Evolutionary conservation across 1,140 invertebrate genomes (phyloP), one percentile per base, ranked within the genome.

Genomic region (Cecropterus lyciades): DNA sequence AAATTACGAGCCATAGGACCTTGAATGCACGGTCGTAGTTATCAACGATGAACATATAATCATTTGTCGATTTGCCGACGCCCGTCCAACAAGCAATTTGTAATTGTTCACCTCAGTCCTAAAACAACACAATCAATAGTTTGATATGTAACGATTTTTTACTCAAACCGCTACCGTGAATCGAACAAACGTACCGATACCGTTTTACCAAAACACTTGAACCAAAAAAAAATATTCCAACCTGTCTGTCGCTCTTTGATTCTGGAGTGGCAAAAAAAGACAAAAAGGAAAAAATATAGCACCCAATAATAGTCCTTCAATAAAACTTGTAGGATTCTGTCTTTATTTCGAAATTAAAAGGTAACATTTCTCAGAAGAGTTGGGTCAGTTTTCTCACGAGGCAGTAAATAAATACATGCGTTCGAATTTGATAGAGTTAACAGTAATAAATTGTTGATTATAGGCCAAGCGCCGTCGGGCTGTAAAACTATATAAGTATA

Each of bases 361-460:
- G 75, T 77, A 77, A 80, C 72, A 76, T 69, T 86, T 86, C 84
- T 77, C 65, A 72, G 84, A 87, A 87, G 71, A 72, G 64, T 59
- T 60, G 64, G 73, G 75, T 74, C 69, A 67, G 72, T 77, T 82
- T 87, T 85, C 83, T 87, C 83, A 87, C 85, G 85, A 72, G 70
- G 80, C 71, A 79, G 79, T 82, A 80, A 84, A 78, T 77, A 79
- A 81, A 84, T 78, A 83, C 75, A 77, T 78, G 63, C 73, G 75
- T 78, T 75, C 73, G 80, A 49, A 76, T 80, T 84, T 84, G 82
- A 85, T 87, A 85, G 82, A 84, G 83, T 87, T 81, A 85, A 76
- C 79, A 79, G 73, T 78, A 84, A 85, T 84, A 85, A 87, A 85
- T 87, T 68, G 75, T 85, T 87, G 76, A 87, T 87, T 84, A 81